Evolutionary conservation across 1,140 invertebrate species (phyloP).

Genomic region (Cephus cinctus): DNA sequence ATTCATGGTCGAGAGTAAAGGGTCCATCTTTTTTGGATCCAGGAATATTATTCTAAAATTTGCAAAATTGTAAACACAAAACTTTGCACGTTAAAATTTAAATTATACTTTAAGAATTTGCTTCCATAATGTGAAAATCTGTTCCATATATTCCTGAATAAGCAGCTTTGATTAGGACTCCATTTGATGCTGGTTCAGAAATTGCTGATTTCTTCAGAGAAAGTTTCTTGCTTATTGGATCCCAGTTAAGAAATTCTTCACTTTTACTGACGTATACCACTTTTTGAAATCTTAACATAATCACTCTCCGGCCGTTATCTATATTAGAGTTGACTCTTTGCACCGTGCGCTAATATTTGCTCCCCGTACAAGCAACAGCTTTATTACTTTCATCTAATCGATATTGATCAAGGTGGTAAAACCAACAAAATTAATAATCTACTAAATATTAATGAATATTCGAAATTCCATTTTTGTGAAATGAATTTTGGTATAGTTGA

Average conservation of each 20-base stretch:
- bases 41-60: slow-evolving; percentile 64
- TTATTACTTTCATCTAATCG: too few species aligned
- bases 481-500: too few species aligned
- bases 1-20: slow-evolving; percentile 69
- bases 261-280: too few species aligned
- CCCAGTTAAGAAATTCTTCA: slow-evolving; percentile 64
- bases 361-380: too few species aligned
- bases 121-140: slow-evolving; percentile 75
- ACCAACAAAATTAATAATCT: too few species aligned
- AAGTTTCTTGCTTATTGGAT: slow-evolving; percentile 52
- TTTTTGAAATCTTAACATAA: too few species aligned
- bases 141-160: slow-evolving; percentile 78
- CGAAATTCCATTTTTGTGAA: too few species aligned
- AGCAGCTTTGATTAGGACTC: slow-evolving; percentile 65
- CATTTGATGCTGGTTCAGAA: slow-evolving; percentile 54
- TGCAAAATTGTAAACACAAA: slow-evolving; percentile 1
- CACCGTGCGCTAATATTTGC: too few species aligned
- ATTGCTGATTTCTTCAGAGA: slow-evolving; percentile 53
- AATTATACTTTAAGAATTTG: slow-evolving; percentile 36
- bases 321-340: too few species aligned
- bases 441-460: too few species aligned
- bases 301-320: too few species aligned
- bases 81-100: slow-evolving; percentile 1
- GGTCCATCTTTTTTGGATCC: slow-evolving; percentile 56
- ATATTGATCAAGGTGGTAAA: too few species aligned